These are phyloP conservation scores for Leptinotarsa juncta DNA, from an alignment of 2,888 invertebrate genomes.

Conservation along the genomic window DNA sequence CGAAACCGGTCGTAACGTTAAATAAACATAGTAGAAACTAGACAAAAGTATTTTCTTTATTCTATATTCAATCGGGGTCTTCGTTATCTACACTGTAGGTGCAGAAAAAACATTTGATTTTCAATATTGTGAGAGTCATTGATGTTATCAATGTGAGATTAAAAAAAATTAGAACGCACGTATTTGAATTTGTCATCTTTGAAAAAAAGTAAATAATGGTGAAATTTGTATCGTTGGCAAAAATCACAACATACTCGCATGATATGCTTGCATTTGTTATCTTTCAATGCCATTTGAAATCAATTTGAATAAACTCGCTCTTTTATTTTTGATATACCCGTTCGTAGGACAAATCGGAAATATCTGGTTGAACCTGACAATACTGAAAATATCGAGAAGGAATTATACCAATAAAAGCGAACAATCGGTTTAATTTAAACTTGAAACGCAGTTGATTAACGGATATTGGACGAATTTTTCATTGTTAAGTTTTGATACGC, in stretches of 20 bases:
- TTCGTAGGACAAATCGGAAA: neutral
- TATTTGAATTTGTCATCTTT: no score
- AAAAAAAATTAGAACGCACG: no score
- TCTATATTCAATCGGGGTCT: no score
- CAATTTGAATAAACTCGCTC: neutral
- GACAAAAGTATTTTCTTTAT: no score
- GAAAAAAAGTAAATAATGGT: no score
- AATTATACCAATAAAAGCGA: neutral
- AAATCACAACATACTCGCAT: neutral
- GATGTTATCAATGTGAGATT: no score
- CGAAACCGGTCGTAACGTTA: no score
- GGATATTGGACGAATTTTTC: neutral
- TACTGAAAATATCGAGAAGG: neutral
- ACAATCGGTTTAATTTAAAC: neutral
- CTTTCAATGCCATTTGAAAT: neutral
- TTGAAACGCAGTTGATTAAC: neutral
- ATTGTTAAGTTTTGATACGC: neutral
- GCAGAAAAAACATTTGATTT: no score
- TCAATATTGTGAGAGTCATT: no score
- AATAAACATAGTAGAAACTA: no score
- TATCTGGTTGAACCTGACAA: constrained; percentile 6
- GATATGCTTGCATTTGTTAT: neutral
- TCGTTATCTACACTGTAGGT: no score
- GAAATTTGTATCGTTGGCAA: no score
- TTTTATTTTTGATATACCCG: neutral